Conservation (phyloP, 2,797 vertebrate species). For the Podarcis siculus region DNA sequence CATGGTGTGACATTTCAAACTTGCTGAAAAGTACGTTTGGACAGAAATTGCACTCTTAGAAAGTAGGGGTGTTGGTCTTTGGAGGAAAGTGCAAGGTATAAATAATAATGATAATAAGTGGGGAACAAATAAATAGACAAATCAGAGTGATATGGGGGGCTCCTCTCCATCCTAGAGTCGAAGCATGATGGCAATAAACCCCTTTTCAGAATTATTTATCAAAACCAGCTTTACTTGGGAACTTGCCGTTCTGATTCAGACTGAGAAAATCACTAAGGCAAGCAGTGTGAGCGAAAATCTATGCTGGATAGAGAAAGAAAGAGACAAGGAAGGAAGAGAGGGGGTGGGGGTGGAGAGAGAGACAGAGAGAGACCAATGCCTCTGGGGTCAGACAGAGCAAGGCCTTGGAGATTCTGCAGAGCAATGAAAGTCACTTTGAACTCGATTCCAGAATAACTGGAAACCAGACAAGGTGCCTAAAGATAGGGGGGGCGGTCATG, state of each 20-base stretch:
- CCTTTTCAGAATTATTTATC: not conserved
- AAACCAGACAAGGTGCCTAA: constrained; percentile 12
- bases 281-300: not conserved
- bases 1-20: not conserved
- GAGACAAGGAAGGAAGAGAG: not conserved
- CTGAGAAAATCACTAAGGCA: not conserved
- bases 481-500: not conserved
- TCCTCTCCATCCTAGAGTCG: too few relatives aligned
- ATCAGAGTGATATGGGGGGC: too few relatives aligned
- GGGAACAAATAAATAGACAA: too few relatives aligned
- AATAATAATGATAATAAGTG: too few relatives aligned
- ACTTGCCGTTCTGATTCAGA: not conserved
- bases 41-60: not conserved
- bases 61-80: not conserved
- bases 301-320: not conserved
- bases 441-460: constrained; percentile 6
- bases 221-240: not conserved
- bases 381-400: constrained; percentile 12
- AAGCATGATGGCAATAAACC: too few relatives aligned
- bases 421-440: constrained; percentile 22
- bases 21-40: not conserved
- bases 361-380: not conserved
- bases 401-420: not conserved
- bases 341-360: too few relatives aligned
- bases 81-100: not conserved